phyloP scores from a whole-genome alignment of 1,140 invertebrate species.

The Phthorimaea operculella region DNA sequence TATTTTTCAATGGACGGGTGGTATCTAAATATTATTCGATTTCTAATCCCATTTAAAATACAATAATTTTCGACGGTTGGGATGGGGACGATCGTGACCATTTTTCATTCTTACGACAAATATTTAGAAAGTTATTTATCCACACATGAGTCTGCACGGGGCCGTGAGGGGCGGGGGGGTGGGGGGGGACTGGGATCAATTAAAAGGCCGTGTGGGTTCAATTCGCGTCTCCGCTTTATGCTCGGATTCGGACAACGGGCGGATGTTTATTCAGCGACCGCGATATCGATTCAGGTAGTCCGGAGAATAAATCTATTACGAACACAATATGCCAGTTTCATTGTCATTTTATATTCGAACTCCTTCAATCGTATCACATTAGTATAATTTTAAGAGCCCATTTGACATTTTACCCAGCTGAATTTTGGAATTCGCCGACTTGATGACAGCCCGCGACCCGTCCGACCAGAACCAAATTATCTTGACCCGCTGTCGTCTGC shows the following conservation, averaged over 20 bases:
- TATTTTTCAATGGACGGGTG: conserved; percentile 35
- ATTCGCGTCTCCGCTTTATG: conserved; percentile 38
- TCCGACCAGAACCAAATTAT: too few species aligned
- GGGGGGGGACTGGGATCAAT: conserved; percentile 26
- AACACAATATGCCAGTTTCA: conserved; percentile 35
- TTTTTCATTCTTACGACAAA: conserved; percentile 64
- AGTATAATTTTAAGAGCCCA: conserved; percentile 25
- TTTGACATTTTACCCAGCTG: too few species aligned
- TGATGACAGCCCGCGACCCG: too few species aligned
- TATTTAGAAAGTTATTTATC: conserved; percentile 66
- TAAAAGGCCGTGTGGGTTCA: conserved; percentile 32
- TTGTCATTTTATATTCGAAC: conserved; percentile 36
- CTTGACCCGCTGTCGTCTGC: too few species aligned
- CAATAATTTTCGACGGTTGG: conserved; percentile 34
- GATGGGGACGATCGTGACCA: conserved; percentile 34
- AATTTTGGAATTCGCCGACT: too few species aligned
- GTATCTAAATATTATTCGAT: conserved; percentile 41
- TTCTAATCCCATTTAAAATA: conserved; percentile 58
- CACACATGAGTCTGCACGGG: conserved; percentile 38
- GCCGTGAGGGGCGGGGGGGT: too few species aligned
- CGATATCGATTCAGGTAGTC: conserved; percentile 56
- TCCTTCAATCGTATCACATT: conserved; percentile 34
- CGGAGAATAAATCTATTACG: conserved; percentile 51
- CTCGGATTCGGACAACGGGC: conserved; percentile 29
- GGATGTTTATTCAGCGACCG: conserved; percentile 56